A percentile compares a stretch with the other conserved stretches of the same genome.
phyloP scores from a whole-genome alignment of 2,797 vertebrate genomes.

The Decapterus maruadsi region DNA sequence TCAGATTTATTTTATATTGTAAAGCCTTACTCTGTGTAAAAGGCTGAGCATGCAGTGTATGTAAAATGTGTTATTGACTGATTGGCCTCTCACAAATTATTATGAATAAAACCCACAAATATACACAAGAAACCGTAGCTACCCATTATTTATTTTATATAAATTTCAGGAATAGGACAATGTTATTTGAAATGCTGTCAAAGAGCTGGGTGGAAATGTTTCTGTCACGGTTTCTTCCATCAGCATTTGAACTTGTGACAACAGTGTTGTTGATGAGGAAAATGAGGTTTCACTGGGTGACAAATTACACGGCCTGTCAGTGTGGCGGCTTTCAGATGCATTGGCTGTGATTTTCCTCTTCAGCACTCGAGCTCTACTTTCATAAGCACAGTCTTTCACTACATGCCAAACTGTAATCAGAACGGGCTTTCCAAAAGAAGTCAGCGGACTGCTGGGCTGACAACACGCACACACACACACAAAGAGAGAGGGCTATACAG shows the following conservation, averaged over 20 bases:
- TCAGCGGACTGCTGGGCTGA: background rate
- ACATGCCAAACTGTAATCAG: constrained; percentile 36
- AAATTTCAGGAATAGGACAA: background rate
- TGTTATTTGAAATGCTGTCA: background rate
- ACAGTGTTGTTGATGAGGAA: constrained; percentile 29
- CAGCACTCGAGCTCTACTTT: constrained; percentile 18
- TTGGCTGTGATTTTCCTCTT: constrained; percentile 37
- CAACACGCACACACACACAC: background rate
- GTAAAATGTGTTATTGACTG: background rate
- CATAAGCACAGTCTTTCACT: constrained; percentile 20
- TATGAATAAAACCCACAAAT: background rate
- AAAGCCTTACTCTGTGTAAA: background rate
- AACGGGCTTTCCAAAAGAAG: constrained; percentile 30
- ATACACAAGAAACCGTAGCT: background rate
- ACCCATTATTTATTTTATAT: background rate
- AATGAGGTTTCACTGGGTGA: constrained; percentile 43
- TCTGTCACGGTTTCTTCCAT: constrained; percentile 8
- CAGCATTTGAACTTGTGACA: constrained; percentile 31
- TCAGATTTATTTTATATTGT: background rate
- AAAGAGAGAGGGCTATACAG: background rate
- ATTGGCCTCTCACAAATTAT: background rate
- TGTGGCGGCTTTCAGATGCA: constrained; percentile 18
- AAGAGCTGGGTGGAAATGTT: constrained; percentile 1
- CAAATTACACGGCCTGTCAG: constrained; percentile 43
- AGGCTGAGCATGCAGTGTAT: too few species aligned